Evolutionary conservation across 2,888 invertebrate species (phyloP), one percentile per base, ranked within the genome.

Genomic region (Drosophila putrida): DNA sequence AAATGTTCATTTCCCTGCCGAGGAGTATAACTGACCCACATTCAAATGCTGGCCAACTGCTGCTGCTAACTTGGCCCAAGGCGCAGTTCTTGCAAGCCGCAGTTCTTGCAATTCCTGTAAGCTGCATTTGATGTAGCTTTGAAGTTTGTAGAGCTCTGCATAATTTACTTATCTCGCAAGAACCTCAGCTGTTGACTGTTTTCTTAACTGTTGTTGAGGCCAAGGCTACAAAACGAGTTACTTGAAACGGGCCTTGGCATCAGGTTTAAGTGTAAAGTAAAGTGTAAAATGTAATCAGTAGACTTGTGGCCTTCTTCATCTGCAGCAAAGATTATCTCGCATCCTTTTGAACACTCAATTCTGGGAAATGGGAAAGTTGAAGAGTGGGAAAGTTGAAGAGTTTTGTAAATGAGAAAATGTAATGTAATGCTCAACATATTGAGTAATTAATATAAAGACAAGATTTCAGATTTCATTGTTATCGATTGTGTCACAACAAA

Each of bases 401-500:
- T 20, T 20, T 20, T 20, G 20, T 20, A 9, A 31, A 31, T 39
- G 33, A n/a, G 4, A 36, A 36, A 44, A 35, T 64, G 74, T 74
- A 74, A 73, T 74, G 36, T 13, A 63, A 73, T 54, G 70, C 74
- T 53, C 44, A 57, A 51, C 61, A 68, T 69, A 54, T 71, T 68
- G 33, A 15, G 57, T 58, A 74, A 76, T 83, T 78, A 76, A 70
- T 80, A 64, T 64, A 36, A 6, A 61, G n/a, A 27, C 53, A 59
- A 82, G 78, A 82, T 80, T 36, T 58, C 66, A 82, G 78, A 82
- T 80, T 36, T 58, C 66, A 60, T 49, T 63, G 61, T 68, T 76
- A 76, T 81, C 79, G 83, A 78, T 83, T 67, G 65, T 74, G 81
- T 84, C 77, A 80, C 55, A 78, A 80, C 47, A 61, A 81, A 71